A percentile compares a stretch with the other conserved stretches of the same genome.
Conservation (phyloP, 2,888 invertebrate genomes). For the Megaustenia siamemsis region DNA sequence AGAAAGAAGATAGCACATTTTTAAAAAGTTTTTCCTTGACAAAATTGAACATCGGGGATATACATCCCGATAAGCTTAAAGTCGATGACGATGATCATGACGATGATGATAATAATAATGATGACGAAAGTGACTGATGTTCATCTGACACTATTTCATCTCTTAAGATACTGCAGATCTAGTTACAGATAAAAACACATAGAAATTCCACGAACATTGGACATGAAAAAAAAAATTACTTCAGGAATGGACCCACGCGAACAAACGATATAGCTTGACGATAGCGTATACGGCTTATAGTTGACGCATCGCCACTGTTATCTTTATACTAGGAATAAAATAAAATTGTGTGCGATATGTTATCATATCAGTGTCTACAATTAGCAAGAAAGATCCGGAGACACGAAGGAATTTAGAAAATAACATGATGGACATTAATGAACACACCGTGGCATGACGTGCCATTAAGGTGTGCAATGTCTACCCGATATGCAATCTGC, state of each 20-base stretch:
- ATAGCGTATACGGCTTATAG: background rate
- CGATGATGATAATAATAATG: too few species aligned
- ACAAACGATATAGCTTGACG: background rate
- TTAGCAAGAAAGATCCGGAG: background rate
- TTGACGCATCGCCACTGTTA: background rate
- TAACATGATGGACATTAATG: background rate
- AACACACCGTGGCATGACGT: background rate
- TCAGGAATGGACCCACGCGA: background rate
- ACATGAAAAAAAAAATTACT: background rate
- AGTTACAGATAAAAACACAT: too few species aligned
- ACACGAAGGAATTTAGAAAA: background rate
- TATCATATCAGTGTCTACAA: conserved; percentile 6
- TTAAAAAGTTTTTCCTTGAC: too few species aligned
- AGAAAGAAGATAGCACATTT: too few species aligned
- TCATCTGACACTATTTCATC: too few species aligned
- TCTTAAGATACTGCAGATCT: too few species aligned
- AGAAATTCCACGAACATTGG: too few species aligned
- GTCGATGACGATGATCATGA: too few species aligned
- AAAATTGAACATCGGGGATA: too few species aligned
- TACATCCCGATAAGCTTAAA: too few species aligned
- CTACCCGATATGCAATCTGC: background rate
- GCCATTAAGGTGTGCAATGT: background rate
- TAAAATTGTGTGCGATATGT: background rate
- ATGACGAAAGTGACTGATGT: too few species aligned
- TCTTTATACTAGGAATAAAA: background rate